phyloP scores from a whole-genome alignment of 2,888 invertebrate species.

The Melanargia galathea region DNA sequence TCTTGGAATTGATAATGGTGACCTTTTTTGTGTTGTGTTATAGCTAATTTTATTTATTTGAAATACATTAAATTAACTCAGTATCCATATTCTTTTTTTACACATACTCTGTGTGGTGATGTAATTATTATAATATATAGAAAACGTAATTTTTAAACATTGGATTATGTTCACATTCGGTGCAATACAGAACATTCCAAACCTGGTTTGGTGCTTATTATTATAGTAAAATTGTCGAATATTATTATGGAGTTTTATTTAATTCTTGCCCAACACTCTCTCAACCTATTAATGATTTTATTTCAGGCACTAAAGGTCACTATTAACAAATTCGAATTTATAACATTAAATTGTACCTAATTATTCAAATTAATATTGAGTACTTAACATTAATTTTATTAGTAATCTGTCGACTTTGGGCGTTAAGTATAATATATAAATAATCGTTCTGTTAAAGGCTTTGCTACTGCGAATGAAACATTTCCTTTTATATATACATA shows the following conservation, averaged over 20 bases:
- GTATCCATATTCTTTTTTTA: constrained; percentile 39
- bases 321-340: constrained; percentile 52
- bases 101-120: constrained; percentile 43
- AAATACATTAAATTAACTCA: constrained; percentile 37
- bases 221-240: constrained; percentile 76
- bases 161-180: constrained; percentile 70
- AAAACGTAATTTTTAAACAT: constrained; percentile 56
- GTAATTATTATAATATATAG: constrained; percentile 49
- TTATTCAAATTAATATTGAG: constrained; percentile 26
- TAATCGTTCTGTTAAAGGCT: not conserved
- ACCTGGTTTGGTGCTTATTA: constrained; percentile 80
- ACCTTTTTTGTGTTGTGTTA: constrained; percentile 71
- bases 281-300: constrained; percentile 34
- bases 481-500: not conserved
- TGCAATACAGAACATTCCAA: constrained; percentile 82
- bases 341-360: not conserved
- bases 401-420: not conserved
- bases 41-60: constrained; percentile 65
- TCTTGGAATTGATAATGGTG: constrained; percentile 64
- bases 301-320: constrained; percentile 69
- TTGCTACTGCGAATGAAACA: not conserved
- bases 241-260: constrained; percentile 71
- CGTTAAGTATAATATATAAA: constrained; percentile 4
- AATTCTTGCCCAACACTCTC: constrained; percentile 63
- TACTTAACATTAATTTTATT: constrained; percentile 48